Evolutionary conservation across 2,797 vertebrate species (phyloP).

Genomic region (Martes flavigula): DNA sequence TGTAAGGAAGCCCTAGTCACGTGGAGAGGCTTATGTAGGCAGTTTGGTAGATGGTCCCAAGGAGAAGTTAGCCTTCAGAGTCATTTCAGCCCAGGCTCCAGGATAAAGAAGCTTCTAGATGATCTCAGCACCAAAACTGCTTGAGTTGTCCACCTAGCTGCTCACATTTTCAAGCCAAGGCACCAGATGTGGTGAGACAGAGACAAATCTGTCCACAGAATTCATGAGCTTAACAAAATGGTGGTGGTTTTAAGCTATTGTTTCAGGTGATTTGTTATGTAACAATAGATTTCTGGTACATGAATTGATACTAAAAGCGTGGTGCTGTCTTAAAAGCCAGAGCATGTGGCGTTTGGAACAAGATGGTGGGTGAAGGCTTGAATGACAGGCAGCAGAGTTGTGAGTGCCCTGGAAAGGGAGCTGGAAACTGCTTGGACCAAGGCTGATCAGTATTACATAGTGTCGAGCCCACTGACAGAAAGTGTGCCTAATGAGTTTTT

Average conservation of each 20-base stretch:
- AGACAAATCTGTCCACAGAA: background rate
- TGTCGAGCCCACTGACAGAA: background rate
- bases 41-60: background rate
- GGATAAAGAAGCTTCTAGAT: background rate
- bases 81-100: background rate
- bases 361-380: background rate
- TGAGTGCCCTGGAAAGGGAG: background rate
- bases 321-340: background rate
- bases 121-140: background rate
- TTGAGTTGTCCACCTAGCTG: background rate
- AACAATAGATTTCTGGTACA: background rate
- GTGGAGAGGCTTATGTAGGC: background rate
- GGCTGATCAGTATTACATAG: background rate
- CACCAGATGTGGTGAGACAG: background rate
- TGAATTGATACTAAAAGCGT: background rate
- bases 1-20: background rate
- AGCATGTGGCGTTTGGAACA: background rate
- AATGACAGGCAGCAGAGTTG: background rate
- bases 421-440: background rate
- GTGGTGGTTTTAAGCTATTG: background rate
- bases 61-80: background rate
- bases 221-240: background rate
- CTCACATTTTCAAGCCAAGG: background rate
- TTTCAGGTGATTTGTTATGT: background rate
- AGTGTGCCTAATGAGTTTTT: background rate